A percentile compares a stretch with the other conserved stretches of the same genome.
These are phyloP conservation scores for Parazoanthus atlanticus DNA, from an alignment of 92 coral and sea anemone genomes.

Conservation along the genomic window DNA sequence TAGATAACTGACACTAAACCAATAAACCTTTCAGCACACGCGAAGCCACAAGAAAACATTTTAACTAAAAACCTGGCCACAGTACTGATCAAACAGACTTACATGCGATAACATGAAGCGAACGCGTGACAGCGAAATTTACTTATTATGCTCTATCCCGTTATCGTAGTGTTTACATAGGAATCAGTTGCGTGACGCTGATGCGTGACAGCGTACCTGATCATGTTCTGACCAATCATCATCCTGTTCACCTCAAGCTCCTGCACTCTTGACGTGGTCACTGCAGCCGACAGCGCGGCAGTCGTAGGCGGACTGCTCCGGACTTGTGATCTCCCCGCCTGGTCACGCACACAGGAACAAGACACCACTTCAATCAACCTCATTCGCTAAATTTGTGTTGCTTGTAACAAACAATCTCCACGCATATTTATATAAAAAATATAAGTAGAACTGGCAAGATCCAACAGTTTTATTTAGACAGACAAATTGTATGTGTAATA, in stretches of 20 bases:
- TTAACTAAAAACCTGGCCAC: too few relatives aligned
- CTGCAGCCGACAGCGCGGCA: conserved; percentile 47
- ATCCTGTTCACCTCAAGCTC: conserved; percentile 95
- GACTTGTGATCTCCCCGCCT: conserved; percentile 72
- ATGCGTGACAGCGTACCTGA: conserved; percentile 64
- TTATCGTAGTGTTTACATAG: not conserved
- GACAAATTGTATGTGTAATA: too few relatives aligned
- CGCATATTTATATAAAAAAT: too few relatives aligned
- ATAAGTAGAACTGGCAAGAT: not conserved
- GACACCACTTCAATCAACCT: not conserved
- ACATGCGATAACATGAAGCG: not conserved
- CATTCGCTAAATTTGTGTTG: too few relatives aligned
- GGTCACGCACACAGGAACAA: not conserved
- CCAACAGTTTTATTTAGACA: too few relatives aligned
- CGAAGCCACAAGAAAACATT: too few relatives aligned
- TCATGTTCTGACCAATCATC: conserved; percentile 86
- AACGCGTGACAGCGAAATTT: not conserved
- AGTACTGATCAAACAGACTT: not conserved
- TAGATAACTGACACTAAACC: too few relatives aligned
- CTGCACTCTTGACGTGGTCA: conserved; percentile 78
- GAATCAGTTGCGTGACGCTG: not conserved
- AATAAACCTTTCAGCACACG: too few relatives aligned
- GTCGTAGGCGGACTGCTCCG: conserved; percentile 45
- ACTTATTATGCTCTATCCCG: not conserved
- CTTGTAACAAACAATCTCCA: not conserved